Evolutionary conservation across 2,888 invertebrate species (phyloP).

Genomic region (Brachyptera risi): DNA sequence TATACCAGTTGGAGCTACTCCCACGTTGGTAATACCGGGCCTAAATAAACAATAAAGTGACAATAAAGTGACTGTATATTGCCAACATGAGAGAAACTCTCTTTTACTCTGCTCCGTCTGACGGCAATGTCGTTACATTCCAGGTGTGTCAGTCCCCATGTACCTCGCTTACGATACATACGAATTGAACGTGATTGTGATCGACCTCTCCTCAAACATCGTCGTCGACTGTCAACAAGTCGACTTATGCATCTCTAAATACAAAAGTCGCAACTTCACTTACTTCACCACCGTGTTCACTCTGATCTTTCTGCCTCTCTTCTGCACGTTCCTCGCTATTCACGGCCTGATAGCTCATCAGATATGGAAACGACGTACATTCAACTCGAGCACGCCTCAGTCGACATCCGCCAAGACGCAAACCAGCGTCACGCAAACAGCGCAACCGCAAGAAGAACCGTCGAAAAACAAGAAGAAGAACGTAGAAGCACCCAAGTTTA

Average conservation of each 20-base stretch:
- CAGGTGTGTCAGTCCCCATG: conserved; percentile 47
- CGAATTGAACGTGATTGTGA: conserved; percentile 37
- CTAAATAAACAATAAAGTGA: no score
- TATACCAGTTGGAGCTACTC: no score
- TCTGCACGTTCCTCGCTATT: conserved; percentile 24
- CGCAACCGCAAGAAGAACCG: not conserved
- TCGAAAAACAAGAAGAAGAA: not conserved
- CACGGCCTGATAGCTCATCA: conserved; percentile 46
- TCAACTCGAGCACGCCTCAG: conserved; percentile 34
- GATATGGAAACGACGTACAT: conserved; percentile 49
- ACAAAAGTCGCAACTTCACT: conserved; percentile 37
- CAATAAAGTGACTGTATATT: no score
- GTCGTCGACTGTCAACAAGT: conserved; percentile 32
- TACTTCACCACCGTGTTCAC: conserved; percentile 39
- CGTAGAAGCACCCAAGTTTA: not conserved
- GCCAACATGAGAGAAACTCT: no score
- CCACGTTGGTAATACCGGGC: no score
- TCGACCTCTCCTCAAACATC: conserved; percentile 35
- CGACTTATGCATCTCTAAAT: conserved; percentile 39
- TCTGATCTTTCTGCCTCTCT: conserved; percentile 44
- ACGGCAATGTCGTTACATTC: conserved; percentile 35
- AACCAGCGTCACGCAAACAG: not conserved
- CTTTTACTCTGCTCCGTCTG: no score
- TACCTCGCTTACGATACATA: conserved; percentile 42
- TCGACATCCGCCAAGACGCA: not conserved